A percentile compares a stretch with the other conserved stretches of the same genome.
phyloP scores from a whole-genome alignment of 1,140 invertebrate species.

The Saccostrea cuccullata region DNA sequence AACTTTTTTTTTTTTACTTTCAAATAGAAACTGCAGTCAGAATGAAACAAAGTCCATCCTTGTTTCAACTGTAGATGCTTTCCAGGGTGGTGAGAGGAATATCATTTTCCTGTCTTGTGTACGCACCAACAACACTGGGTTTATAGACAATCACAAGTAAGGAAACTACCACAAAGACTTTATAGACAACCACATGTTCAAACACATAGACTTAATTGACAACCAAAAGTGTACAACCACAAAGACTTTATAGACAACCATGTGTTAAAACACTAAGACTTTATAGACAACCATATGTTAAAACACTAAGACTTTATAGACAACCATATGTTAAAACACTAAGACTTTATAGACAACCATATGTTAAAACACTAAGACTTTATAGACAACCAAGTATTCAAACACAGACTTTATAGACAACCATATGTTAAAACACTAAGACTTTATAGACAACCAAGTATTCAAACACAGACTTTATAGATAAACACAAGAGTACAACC shows the following conservation, averaged over 20 bases:
- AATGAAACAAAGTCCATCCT: constrained; percentile 63
- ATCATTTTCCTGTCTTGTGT: constrained; percentile 75
- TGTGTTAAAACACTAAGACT: no score
- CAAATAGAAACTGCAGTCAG: constrained; percentile 32
- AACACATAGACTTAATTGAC: background rate
- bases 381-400: background rate
- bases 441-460: no score
- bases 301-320: no score
- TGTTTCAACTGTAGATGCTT: constrained; percentile 75
- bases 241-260: background rate
- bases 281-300: no score
- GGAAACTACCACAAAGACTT: constrained; percentile 62
- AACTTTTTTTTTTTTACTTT: constrained; percentile 1
- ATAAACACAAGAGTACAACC: no score
- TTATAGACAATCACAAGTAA: constrained; percentile 74
- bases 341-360: no score
- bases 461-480: no score
- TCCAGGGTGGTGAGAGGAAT: constrained; percentile 74
- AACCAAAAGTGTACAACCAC: background rate
- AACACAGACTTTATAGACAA: background rate
- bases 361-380: no score
- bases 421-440: no score
- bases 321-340: no score
- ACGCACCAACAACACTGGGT: constrained; percentile 66
- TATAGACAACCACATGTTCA: constrained; percentile 57